Base-by-base conservation (phyloP, 2,113 vertebrate genomes). In the Brienomyrus brachyistius region DNA sequence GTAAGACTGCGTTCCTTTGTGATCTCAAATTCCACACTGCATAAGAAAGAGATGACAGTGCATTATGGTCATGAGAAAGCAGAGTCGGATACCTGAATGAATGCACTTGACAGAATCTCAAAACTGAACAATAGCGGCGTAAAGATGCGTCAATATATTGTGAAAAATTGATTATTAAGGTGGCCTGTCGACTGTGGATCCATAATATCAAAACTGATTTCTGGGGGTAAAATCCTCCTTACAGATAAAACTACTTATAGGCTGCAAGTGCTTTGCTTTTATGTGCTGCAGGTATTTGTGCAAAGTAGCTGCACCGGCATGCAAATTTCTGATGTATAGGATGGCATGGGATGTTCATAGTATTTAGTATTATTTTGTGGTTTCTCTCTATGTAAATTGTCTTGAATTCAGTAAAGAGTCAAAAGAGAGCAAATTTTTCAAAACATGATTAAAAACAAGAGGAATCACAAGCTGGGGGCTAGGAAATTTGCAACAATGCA, bases 21-120 rank as follows among this genome's bases (percentile, higher is more conserved):
- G 90, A 99, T 93, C 23, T 90, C 91, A 91, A 99, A 89, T 47
- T 96, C 96, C 91, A 99, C 89, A 85, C 98, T 99, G 92, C 87
- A 85, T 89, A 87, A 90, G 4, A 86, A 89, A 66, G 4, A 82
- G 50, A 91, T 45, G 88, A 52, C 84, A 23, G 27, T 5, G 66
- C 7, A 40, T 10, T 83, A 35, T 50, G 50, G 88, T 85, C 40
- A 31, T 43, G 27, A 51, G 5, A 9, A 23, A 77, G 35, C 89
- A 5, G 15, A 8, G n/a, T 77, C 45, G 92, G 88, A 87, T 95
- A 94, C 88, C 94, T 95, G 89, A 97, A 35, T 77, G 70, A 77
- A 77, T 77, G 5, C 70, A 17, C 70, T 77, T 77, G 70, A 74
- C 27, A 74, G 11, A 35, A 35, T 74, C 66, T 77, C 4, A 40